Evolutionary conservation across 37 sponge, comb jelly and placozoan species (phyloP).

Genomic region (Hexactinellida sp.): DNA sequence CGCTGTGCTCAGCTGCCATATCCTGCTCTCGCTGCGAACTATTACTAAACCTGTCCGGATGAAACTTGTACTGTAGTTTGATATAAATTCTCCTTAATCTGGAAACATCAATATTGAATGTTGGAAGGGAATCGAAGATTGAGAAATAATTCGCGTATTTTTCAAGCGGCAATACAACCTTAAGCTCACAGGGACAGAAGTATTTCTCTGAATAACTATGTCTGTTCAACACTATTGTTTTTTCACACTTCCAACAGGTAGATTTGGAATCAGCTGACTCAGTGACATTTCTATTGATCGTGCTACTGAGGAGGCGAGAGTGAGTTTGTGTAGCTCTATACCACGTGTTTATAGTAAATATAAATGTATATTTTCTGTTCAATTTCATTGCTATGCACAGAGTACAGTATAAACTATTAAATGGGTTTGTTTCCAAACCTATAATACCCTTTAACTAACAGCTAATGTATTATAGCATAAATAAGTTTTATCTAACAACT

Average conservation of each 20-base stretch:
- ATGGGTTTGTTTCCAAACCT: no score
- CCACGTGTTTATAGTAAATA: no score
- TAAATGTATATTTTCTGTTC: no score
- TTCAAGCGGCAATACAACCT: not conserved
- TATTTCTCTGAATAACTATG: not conserved
- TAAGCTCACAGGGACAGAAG: not conserved
- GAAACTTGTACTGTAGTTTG: not conserved
- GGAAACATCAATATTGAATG: not conserved
- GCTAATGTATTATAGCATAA: no score
- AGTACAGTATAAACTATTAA: no score
- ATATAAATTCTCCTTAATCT: not conserved
- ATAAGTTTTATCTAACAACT: no score
- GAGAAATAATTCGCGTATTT: not conserved
- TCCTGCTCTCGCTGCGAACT: not conserved
- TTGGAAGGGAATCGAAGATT: not conserved
- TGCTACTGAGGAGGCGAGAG: not conserved
- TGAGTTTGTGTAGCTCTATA: no score
- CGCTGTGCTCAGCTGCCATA: not conserved
- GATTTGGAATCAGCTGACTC: not conserved
- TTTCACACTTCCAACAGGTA: conserved; percentile 13
- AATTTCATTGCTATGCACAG: no score
- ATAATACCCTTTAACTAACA: no score
- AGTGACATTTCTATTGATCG: not conserved
- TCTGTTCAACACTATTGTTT: not conserved
- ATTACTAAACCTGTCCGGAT: not conserved